phyloP scores from a whole-genome alignment of 2,888 invertebrate species.

The Xylota sylvarum region DNA sequence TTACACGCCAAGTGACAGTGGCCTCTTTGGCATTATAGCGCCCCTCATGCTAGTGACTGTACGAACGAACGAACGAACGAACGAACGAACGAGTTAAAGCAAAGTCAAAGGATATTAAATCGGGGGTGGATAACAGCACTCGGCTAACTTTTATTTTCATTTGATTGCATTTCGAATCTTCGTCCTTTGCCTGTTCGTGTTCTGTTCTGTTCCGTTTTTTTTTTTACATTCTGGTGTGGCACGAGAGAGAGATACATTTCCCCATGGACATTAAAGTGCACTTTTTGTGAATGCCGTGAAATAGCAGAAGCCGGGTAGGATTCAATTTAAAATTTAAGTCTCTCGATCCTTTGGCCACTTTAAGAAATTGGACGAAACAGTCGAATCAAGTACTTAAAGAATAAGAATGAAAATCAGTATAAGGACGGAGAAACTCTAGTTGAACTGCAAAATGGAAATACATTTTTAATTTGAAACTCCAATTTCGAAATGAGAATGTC shows the following conservation, averaged over 20 bases:
- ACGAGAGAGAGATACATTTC: conserved; percentile 26
- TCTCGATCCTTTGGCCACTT: conserved; percentile 66
- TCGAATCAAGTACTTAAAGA: conserved; percentile 59
- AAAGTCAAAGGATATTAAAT: conserved; percentile 64
- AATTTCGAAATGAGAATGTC: conserved; percentile 55
- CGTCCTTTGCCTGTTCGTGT: conserved; percentile 38
- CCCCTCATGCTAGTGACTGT: background rate
- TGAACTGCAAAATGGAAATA: conserved; percentile 63
- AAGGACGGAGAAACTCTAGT: conserved; percentile 14
- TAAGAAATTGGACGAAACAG: conserved; percentile 73
- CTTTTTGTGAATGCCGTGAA: conserved; percentile 20
- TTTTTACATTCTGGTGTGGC: conserved; percentile 41
- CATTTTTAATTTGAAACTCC: conserved; percentile 73
- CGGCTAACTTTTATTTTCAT: conserved; percentile 73
- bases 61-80: background rate
- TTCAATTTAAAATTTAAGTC: conserved; percentile 68
- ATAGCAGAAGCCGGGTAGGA: conserved; percentile 19
- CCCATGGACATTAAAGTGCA: conserved; percentile 60
- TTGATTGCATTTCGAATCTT: conserved; percentile 74
- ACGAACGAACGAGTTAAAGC: conserved; percentile 26
- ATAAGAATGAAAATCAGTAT: conserved; percentile 22
- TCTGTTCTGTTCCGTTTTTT: background rate
- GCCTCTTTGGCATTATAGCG: conserved; percentile 36
- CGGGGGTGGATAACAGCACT: conserved; percentile 54
- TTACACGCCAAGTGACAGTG: conserved; percentile 58